Conservation (phyloP, 1,140 invertebrate genomes). For the Arctopsyche grandis region DNA sequence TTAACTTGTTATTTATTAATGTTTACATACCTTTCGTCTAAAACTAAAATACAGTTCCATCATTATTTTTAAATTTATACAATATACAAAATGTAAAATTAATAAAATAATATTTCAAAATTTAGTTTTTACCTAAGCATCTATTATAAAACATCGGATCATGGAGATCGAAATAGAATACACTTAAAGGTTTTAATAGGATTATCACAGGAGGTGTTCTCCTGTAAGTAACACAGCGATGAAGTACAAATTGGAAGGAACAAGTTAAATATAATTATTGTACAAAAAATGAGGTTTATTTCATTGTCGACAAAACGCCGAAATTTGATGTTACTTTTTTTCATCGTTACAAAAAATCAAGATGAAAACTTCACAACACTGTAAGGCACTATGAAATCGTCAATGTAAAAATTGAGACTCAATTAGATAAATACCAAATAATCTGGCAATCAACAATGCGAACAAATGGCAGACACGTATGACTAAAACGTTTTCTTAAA, state of each 20-base stretch:
- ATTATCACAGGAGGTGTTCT: conserved; percentile 22
- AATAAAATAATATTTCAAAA: conserved; percentile 65
- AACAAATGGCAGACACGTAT: background rate
- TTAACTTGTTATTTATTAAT: conserved; percentile 67
- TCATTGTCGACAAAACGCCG: background rate
- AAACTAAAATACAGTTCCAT: conserved; percentile 51
- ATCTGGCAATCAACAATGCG: background rate
- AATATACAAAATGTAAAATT: conserved; percentile 68
- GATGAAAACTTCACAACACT: conserved; percentile 36
- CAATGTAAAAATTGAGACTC: conserved; percentile 25
- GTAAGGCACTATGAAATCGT: conserved; percentile 35
- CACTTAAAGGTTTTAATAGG: conserved; percentile 38
- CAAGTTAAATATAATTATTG: conserved; percentile 37
- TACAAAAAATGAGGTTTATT: conserved; percentile 17
- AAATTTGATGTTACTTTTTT: background rate
- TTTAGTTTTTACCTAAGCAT: conserved; percentile 30
- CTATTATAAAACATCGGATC: conserved; percentile 19
- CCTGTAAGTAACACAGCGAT: conserved; percentile 50
- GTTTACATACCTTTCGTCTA: conserved; percentile 53
- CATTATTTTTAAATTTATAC: conserved; percentile 66
- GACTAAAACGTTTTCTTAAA: conserved; percentile 1
- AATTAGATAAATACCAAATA: background rate
- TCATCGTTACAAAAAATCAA: conserved; percentile 1
- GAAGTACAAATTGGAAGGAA: conserved; percentile 52
- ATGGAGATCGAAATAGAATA: conserved; percentile 38